Evolutionary conservation across 2,797 vertebrate genomes (phyloP).

Genomic region (Fundulus diaphanus): DNA sequence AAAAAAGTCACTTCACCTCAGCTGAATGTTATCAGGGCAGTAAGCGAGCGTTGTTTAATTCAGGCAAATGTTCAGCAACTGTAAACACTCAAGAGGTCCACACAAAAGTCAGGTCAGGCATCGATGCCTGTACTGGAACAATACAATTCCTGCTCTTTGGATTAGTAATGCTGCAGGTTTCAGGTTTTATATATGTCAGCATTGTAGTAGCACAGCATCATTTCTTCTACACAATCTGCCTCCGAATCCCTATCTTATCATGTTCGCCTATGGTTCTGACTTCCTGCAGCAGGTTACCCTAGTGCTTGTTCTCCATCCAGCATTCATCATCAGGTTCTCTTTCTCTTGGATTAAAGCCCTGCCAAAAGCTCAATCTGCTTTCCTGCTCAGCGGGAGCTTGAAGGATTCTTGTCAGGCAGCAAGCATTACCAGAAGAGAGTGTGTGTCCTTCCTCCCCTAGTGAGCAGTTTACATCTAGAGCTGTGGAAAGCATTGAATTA

Average conservation of each 20-base stretch:
- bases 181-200: rapidly evolving
- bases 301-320: constrained; percentile 57
- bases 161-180: background rate
- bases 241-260: background rate
- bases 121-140: background rate
- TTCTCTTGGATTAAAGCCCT: constrained; percentile 18
- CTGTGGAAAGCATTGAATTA: constrained; percentile 4
- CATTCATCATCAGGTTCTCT: constrained; percentile 11
- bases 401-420: constrained; percentile 15
- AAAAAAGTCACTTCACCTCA: constrained; percentile 39
- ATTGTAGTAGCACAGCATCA: background rate
- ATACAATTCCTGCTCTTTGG: background rate
- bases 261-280: background rate
- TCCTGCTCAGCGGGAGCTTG: constrained; percentile 29
- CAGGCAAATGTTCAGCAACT: constrained; percentile 31
- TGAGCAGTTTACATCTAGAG: constrained; percentile 26
- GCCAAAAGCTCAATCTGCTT: constrained; percentile 46
- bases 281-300: constrained; percentile 46
- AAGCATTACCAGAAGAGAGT: constrained; percentile 29
- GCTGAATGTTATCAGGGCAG: constrained; percentile 38
- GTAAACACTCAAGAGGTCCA: constrained; percentile 22
- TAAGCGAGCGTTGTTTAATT: constrained; percentile 25
- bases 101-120: background rate
- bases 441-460: constrained; percentile 20
- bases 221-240: background rate